Evolutionary conservation across 2,888 invertebrate genomes (phyloP).

Genomic region (Abrostola triplasia): DNA sequence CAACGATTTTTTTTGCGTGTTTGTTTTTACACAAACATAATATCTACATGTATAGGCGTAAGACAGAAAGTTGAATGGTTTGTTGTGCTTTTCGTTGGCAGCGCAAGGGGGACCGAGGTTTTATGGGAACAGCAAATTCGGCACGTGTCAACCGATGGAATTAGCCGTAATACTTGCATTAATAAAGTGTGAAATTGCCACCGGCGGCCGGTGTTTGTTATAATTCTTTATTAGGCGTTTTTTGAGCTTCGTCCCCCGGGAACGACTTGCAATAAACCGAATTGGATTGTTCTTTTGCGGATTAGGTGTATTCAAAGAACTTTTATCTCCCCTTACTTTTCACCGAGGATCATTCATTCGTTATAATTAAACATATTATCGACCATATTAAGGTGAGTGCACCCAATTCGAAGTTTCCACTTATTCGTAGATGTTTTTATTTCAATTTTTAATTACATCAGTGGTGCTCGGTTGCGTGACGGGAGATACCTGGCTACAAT

Average conservation of each 20-base stretch:
- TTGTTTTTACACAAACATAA: slow-evolving; percentile 49
- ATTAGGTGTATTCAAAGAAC: slow-evolving; percentile 43
- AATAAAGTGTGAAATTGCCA: slow-evolving; percentile 89
- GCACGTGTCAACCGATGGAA: slow-evolving; percentile 86
- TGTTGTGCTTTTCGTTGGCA: slow-evolving; percentile 50
- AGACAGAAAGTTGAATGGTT: slow-evolving; percentile 68
- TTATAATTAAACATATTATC: slow-evolving; percentile 41
- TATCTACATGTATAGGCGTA: slow-evolving; percentile 57
- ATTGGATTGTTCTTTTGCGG: slow-evolving; percentile 70
- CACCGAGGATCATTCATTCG: slow-evolving; percentile 21
- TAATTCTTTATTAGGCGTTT: slow-evolving; percentile 83
- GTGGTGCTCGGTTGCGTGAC: slow-evolving; percentile 62
- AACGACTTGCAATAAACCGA: slow-evolving; percentile 46
- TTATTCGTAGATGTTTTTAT: slow-evolving; percentile 50
- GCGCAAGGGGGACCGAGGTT: slow-evolving; percentile 70
- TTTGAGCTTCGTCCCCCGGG: slow-evolving; percentile 66
- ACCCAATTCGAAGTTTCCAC: slow-evolving; percentile 42
- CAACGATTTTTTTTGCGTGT: slow-evolving; percentile 31
- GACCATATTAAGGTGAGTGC: slow-evolving; percentile 48
- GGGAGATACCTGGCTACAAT: slow-evolving; percentile 64
- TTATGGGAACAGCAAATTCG: slow-evolving; percentile 86
- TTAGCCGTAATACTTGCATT: slow-evolving; percentile 87
- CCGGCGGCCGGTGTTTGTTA: slow-evolving; percentile 81
- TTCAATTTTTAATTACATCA: slow-evolving; percentile 70
- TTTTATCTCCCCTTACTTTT: slow-evolving; percentile 18